A percentile compares a stretch with the other conserved stretches of the same genome.
These are phyloP conservation scores for Drosophila orena DNA, from an alignment of 1,140 invertebrate species.

Conservation along the genomic window DNA sequence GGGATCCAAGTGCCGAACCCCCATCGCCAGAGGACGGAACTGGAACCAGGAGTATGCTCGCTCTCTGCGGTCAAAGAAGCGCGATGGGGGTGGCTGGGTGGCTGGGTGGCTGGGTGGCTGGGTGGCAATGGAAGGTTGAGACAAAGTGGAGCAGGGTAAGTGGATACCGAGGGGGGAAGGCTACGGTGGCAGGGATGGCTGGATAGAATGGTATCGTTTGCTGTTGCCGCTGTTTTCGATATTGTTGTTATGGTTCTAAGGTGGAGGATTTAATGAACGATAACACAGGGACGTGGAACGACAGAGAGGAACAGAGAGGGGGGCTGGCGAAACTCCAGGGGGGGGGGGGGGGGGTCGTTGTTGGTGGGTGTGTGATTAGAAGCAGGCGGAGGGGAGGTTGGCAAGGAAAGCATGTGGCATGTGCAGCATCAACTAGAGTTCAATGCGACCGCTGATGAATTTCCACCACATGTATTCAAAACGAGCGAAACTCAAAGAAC, in stretches of 20 bases:
- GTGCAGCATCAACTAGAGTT: conserved; percentile 15
- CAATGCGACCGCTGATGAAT: conserved; percentile 50
- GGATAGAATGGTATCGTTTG: conserved; percentile 30
- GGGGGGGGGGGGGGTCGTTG: no score
- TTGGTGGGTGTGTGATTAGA: no score
- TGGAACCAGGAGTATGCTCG: conserved; percentile 17
- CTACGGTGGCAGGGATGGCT: neutral
- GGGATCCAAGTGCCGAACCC: conserved; percentile 4
- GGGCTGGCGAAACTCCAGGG: no score
- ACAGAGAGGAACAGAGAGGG: no score
- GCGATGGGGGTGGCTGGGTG: neutral
- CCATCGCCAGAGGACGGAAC: conserved; percentile 17
- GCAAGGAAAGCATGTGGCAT: conserved; percentile 44
- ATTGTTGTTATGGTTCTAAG: conserved; percentile 75
- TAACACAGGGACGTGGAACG: conserved; percentile 20
- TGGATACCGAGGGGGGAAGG: conserved; percentile 15
- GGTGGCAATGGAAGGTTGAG: conserved; percentile 12
- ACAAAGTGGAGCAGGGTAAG: conserved; percentile 73
- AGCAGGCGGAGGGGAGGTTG: neutral
- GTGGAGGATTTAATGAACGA: conserved; percentile 81
- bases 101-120: neutral
- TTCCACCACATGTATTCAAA: conserved; percentile 31
- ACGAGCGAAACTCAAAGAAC: neutral
- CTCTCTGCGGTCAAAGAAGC: conserved; percentile 41
- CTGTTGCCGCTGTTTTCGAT: conserved; percentile 70